These are phyloP conservation scores for Chiridota heheva DNA, from an alignment of 35 echinoderm and acorn worm genomes.

Conservation along the genomic window DNA sequence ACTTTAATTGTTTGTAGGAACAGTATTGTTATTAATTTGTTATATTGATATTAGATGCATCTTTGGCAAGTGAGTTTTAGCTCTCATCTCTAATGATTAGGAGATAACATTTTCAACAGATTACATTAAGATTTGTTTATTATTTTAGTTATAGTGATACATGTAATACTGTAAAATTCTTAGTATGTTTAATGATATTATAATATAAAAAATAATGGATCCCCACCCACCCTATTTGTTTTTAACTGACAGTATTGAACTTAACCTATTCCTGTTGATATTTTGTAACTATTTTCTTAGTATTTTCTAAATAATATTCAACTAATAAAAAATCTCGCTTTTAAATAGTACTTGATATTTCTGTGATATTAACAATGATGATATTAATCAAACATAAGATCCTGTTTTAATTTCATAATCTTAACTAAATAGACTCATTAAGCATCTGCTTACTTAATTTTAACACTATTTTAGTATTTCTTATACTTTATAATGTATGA, in stretches of 20 bases:
- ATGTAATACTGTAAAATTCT: background rate
- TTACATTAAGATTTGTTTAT: background rate
- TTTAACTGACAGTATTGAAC: background rate
- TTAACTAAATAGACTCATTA: conserved; percentile 16
- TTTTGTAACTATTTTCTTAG: background rate
- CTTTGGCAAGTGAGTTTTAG: conserved; percentile 8
- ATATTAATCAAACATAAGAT: background rate
- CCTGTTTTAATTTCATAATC: conserved; percentile 6
- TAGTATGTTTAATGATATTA: background rate
- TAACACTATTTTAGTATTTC: background rate
- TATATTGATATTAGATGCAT: background rate
- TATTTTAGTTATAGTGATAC: background rate
- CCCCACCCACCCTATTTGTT: background rate
- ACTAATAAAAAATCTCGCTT: background rate
- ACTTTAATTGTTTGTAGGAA: background rate
- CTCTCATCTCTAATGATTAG: background rate
- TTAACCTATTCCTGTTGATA: background rate
- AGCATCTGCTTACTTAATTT: conserved; percentile 4
- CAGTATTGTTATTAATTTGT: conserved; percentile 12
- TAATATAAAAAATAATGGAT: background rate
- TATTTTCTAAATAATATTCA: conserved; percentile 7
- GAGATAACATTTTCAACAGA: background rate
- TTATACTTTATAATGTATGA: background rate
- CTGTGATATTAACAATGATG: background rate
- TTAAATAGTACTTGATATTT: conserved; percentile 1